A percentile compares a stretch with the other conserved stretches of the same genome.
phyloP scores from a whole-genome alignment of 2,797 vertebrate species.

The Streptopelia turtur region DNA sequence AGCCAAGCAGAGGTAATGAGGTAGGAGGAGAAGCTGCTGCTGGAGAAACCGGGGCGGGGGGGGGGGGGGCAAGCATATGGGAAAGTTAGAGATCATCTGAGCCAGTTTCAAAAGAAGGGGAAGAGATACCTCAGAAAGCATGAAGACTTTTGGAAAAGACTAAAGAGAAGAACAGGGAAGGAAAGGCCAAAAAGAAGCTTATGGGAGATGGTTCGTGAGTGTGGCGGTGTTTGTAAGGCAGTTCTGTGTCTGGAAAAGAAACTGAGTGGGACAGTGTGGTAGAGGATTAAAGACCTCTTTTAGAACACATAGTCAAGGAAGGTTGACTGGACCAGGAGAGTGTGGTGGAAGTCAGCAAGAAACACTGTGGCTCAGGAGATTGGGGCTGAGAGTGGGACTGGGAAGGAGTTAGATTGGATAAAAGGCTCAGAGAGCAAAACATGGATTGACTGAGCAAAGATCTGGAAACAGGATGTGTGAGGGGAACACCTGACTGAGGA shows the following conservation, averaged over 20 bases:
- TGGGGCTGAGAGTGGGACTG: background rate
- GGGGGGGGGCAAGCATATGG: background rate
- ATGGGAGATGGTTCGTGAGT: background rate
- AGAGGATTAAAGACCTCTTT: background rate
- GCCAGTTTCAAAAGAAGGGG: background rate
- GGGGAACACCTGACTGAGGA: rapidly evolving
- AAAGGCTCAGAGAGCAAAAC: background rate
- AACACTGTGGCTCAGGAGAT: rapidly evolving
- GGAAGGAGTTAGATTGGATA: background rate
- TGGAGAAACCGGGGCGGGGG: background rate
- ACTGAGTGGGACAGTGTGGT: background rate
- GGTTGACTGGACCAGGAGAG: background rate
- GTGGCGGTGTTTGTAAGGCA: background rate
- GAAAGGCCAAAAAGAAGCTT: background rate
- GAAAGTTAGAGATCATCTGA: background rate
- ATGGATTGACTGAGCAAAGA: background rate
- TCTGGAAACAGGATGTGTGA: background rate
- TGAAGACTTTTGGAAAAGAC: background rate
- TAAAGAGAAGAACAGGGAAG: background rate
- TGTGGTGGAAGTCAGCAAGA: background rate
- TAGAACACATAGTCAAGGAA: background rate
- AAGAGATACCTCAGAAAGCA: background rate
- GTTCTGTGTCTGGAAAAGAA: background rate
- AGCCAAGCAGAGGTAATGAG: conserved; percentile 13
- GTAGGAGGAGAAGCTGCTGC: background rate